Percentiles rank a stretch among this genome's conserved stretches.
phyloP scores from a whole-genome alignment of 2,113 vertebrate genomes.

The Microtus montanus region DNA sequence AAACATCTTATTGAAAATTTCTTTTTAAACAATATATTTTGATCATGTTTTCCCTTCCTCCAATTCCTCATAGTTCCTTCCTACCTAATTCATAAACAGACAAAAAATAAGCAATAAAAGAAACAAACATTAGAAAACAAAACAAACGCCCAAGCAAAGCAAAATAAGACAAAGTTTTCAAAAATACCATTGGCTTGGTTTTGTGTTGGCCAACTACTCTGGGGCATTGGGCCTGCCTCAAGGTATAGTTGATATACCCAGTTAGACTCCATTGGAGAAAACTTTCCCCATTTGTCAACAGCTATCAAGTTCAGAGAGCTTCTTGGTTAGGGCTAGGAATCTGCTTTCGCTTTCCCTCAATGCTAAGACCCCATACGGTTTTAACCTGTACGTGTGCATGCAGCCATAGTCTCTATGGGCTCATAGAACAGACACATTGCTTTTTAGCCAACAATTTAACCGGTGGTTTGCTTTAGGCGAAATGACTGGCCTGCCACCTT shows the following conservation, averaged over 20 bases:
- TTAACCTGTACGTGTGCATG: neutral
- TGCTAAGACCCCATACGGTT: neutral
- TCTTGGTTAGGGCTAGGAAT: neutral
- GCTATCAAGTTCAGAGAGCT: no score
- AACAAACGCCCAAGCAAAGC: neutral
- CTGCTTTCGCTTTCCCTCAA: neutral
- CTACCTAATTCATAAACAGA: neutral
- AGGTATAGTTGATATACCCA: no score
- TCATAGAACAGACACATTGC: neutral
- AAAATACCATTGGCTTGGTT: neutral
- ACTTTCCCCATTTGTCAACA: neutral
- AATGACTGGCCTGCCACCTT: neutral
- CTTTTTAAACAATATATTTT: neutral
- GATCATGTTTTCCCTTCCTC: neutral
- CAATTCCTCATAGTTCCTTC: neutral
- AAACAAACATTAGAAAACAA: neutral
- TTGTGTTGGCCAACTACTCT: neutral
- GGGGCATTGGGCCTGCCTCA: neutral
- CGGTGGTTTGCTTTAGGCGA: neutral
- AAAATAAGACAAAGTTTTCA: neutral
- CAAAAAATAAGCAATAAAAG: neutral
- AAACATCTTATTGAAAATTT: neutral
- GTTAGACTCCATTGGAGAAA: neutral
- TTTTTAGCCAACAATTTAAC: neutral
- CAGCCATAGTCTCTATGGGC: neutral